These are phyloP conservation scores for Drosophila merina DNA, from an alignment of 2,888 invertebrate genomes.

Conservation along the genomic window DNA sequence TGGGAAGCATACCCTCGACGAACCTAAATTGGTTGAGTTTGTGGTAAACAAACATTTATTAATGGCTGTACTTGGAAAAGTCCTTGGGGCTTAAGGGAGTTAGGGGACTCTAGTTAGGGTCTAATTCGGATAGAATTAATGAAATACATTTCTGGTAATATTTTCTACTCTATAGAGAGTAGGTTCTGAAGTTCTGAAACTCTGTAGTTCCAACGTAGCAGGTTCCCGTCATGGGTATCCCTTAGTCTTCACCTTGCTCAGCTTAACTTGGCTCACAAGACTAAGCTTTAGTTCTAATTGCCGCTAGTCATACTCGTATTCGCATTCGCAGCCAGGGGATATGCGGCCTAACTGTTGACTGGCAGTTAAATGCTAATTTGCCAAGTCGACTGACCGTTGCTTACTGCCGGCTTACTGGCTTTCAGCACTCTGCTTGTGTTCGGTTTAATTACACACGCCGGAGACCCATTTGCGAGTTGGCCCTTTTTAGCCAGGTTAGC, in stretches of 20 bases:
- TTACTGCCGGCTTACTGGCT: conserved; percentile 50
- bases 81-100: no score
- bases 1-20: background rate
- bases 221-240: background rate
- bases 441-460: conserved; percentile 62
- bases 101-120: no score
- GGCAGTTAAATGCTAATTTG: conserved; percentile 70
- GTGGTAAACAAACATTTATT: background rate
- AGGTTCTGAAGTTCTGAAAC: no score
- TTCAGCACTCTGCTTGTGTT: conserved; percentile 31
- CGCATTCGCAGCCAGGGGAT: conserved; percentile 5
- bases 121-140: no score
- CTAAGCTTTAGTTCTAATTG: conserved; percentile 31
- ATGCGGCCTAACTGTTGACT: conserved; percentile 54
- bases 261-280: background rate
- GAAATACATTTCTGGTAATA: no score
- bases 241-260: background rate
- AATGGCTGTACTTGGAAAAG: background rate
- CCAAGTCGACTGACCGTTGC: conserved; percentile 42
- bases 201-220: background rate
- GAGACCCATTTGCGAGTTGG: conserved; percentile 26
- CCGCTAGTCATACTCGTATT: conserved; percentile 30
- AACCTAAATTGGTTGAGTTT: background rate
- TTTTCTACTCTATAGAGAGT: no score
- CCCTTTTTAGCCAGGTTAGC: conserved; percentile 21